phyloP scores from a whole-genome alignment of 2,797 vertebrate species.

The Gymnodraco acuticeps region DNA sequence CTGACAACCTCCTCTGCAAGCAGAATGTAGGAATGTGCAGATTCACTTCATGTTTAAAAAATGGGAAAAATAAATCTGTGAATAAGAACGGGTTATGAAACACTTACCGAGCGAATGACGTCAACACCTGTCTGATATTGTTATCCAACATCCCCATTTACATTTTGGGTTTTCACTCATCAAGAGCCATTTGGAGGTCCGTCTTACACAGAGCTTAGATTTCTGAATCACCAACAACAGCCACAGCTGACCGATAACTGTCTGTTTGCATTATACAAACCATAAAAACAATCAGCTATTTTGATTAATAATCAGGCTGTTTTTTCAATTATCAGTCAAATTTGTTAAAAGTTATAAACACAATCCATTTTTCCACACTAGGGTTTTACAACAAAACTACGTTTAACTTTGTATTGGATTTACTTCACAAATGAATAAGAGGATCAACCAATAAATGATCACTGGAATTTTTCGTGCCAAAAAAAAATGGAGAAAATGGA shows the following conservation, averaged over 20 bases:
- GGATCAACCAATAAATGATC: no score
- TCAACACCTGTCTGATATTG: constrained; percentile 28
- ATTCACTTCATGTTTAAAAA: constrained; percentile 40
- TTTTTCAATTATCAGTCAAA: neutral
- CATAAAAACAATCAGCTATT: constrained; percentile 15
- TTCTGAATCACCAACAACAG: constrained; percentile 45
- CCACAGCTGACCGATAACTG: constrained; percentile 26
- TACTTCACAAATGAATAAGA: no score
- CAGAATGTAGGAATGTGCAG: constrained; percentile 41
- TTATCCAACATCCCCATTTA: constrained; percentile 22
- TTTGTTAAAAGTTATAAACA: neutral
- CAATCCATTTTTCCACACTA: neutral
- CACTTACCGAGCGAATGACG: constrained; percentile 8
- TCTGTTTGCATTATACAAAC: constrained; percentile 18
- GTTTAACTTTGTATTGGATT: neutral
- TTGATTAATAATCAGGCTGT: constrained; percentile 14
- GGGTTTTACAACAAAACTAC: neutral
- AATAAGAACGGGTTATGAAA: constrained; percentile 44
- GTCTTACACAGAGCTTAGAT: constrained; percentile 31
- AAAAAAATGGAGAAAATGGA: no score
- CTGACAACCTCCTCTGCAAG: constrained; percentile 45
- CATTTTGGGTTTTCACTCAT: constrained; percentile 32
- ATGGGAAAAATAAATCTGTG: constrained; percentile 9
- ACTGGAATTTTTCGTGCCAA: no score
- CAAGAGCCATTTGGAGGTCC: constrained; percentile 22